These are phyloP conservation scores for Thalassophryne amazonica DNA, from an alignment of 2,797 vertebrate species.

Conservation along the genomic window DNA sequence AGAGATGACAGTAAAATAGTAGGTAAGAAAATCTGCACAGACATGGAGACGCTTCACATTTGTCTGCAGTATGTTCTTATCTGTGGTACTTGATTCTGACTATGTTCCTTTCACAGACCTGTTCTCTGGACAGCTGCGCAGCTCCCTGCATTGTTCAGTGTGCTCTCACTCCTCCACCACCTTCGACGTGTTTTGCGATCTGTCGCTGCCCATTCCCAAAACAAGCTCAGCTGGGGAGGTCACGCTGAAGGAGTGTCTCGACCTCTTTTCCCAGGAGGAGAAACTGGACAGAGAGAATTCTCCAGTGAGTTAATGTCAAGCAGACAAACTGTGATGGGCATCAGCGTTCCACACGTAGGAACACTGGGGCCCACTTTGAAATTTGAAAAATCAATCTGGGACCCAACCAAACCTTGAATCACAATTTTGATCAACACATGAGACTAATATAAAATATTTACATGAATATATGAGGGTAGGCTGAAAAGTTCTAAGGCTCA, in stretches of 20 bases:
- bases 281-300: conserved; percentile 90
- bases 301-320: conserved; percentile 75
- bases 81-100: too few species aligned
- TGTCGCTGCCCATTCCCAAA: conserved; percentile 92
- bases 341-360: too few species aligned
- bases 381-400: too few species aligned
- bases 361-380: too few species aligned
- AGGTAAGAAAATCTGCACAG: conserved; percentile 56
- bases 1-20: conserved; percentile 92
- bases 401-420: too few species aligned
- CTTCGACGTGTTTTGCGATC: conserved; percentile 93
- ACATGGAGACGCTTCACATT: neutral
- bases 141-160: conserved; percentile 91
- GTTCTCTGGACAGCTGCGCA: conserved; percentile 92
- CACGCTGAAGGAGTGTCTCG: conserved; percentile 87
- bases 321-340: too few species aligned
- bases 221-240: conserved; percentile 78
- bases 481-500: too few species aligned
- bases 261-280: conserved; percentile 92
- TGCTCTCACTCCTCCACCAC: conserved; percentile 94
- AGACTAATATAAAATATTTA: too few species aligned
- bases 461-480: too few species aligned
- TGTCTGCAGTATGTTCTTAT: neutral
- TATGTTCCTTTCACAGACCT: conserved; percentile 79
- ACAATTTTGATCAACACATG: too few species aligned